Evolutionary conservation across 2,113 vertebrate genomes (phyloP), one percentile per base, ranked within the genome.

Genomic region (Gracilinanus agilis): DNA sequence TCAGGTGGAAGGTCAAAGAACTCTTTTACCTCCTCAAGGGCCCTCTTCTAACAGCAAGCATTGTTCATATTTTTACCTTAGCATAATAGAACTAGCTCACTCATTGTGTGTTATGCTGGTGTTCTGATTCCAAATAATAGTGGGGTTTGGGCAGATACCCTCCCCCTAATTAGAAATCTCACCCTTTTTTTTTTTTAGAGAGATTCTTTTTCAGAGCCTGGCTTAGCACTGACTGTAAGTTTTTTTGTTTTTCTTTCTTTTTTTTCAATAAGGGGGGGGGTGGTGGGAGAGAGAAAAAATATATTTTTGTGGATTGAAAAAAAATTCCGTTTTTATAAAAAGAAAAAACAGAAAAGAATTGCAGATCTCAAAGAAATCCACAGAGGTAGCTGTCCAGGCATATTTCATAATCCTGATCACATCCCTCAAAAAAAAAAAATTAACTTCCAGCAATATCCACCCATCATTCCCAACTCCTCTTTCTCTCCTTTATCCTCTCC

Each of bases 21-120:
- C 67, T 83, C 67, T 75, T 29, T 67, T 88, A 67, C 75, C 96
- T 94, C 67, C 94, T 91, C 89, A 24, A 16, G 93, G 25, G 90
- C 88, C 12, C 90, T 55, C 55, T 34, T 53, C 54, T 56, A 49
- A 67, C 55, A 53, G 88, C 58, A 11, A 21, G 16, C 75, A 44
- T 90, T 89, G 29, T 61, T 92, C 90, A 90, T 56, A 54, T 91
- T 88, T 56, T 90, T 83, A 83, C 67, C n/a, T 83, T 83, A 40
- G 3, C 44, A 90, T 88, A 92, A 93, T 89, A 25, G 10, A 83
- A 54, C 55, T 61, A 90, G 44, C 56, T 58, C 54, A 44, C 83
- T 61, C 49, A 53, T 2, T 27, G 10, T 19, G 27, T 16, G 4
- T 75, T 75, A 55, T 49, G 40, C 91, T 89, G 44, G 88, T 53